Evolutionary conservation across 2,113 vertebrate genomes (phyloP).

Genomic region (Meles meles): DNA sequence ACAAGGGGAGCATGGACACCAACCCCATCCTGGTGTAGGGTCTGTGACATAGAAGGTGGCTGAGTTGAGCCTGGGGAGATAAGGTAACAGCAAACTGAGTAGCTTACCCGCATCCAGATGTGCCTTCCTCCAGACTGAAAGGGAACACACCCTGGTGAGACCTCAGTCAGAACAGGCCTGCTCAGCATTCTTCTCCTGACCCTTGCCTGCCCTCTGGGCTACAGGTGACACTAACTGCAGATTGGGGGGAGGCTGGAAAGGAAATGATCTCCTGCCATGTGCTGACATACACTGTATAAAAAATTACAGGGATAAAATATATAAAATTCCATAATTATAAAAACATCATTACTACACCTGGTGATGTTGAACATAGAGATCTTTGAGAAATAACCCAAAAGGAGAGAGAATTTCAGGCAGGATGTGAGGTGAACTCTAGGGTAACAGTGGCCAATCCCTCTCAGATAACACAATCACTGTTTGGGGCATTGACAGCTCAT

Average conservation of each 20-base stretch:
- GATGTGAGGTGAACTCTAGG: no score
- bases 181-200: rapidly evolving
- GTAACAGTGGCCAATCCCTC: no score
- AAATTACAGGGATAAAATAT: not conserved
- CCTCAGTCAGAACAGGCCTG: not conserved
- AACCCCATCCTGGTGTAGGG: no score
- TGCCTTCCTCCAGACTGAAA: constrained; percentile 53
- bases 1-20: no score
- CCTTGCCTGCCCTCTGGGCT: not conserved
- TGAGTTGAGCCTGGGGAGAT: not conserved
- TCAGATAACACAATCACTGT: no score
- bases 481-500: no score
- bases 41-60: no score
- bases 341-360: not conserved
- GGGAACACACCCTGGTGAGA: constrained; percentile 2
- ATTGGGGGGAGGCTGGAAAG: not conserved
- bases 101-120: not conserved
- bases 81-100: not conserved
- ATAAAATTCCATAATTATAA: not conserved
- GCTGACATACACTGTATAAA: not conserved
- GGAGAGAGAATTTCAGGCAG: not conserved
- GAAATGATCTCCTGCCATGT: not conserved
- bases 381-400: not conserved
- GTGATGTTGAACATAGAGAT: not conserved
- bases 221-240: not conserved